Evolutionary conservation across 2,888 invertebrate genomes (phyloP).

Genomic region (Yponomeuta evonymella): DNA sequence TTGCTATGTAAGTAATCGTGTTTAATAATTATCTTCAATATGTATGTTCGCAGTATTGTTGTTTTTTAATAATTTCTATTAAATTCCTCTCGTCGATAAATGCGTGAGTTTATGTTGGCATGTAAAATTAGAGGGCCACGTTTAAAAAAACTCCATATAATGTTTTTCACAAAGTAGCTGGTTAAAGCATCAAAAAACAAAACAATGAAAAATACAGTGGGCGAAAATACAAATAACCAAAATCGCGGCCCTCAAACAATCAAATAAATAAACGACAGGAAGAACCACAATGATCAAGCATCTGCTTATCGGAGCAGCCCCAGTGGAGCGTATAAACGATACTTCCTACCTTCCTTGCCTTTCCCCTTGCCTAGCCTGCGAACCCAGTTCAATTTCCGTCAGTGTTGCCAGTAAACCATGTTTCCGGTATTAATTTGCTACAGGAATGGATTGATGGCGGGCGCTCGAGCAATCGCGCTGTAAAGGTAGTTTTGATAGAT

Average conservation of each 20-base stretch:
- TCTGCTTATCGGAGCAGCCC: background rate
- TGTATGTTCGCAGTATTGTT: no score
- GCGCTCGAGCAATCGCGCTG: background rate
- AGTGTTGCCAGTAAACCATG: conserved; percentile 1
- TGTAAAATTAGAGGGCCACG: no score
- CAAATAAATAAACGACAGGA: background rate
- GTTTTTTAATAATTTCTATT: no score
- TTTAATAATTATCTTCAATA: no score
- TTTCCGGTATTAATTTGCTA: conserved; percentile 13
- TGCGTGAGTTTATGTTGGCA: no score
- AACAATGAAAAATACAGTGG: no score
- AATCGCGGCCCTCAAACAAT: background rate
- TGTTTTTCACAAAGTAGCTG: no score
- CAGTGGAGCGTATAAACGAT: conserved; percentile 1
- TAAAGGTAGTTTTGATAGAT: conserved; percentile 3
- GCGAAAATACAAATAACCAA: background rate
- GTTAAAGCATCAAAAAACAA: no score
- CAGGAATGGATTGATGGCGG: conserved; percentile 3
- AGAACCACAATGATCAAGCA: conserved; percentile 2
- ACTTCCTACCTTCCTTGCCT: background rate
- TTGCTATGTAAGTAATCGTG: no score
- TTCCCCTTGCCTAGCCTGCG: background rate
- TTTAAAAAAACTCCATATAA: no score
- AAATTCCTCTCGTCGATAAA: no score
- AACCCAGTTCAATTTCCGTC: background rate